These are phyloP conservation scores for Portunus trituberculatus DNA, from an alignment of 1,140 invertebrate genomes.

Conservation along the genomic window DNA sequence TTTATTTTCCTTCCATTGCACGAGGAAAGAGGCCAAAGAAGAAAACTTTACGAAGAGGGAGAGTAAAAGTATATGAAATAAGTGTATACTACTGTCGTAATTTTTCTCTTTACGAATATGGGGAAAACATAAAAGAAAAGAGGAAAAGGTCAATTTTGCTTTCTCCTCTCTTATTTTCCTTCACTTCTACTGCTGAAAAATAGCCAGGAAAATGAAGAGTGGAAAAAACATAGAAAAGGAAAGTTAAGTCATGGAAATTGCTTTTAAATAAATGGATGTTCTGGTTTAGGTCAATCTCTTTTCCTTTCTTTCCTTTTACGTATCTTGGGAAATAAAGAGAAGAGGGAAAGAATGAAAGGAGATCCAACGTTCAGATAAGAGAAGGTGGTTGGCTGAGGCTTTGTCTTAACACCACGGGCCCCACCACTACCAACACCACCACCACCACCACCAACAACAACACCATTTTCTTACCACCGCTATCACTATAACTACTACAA, in stretches of 20 bases:
- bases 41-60: no score
- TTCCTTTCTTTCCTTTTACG: neutral
- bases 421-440: neutral
- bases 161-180: neutral
- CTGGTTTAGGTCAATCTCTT: no score
- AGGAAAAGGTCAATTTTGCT: neutral
- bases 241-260: neutral
- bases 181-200: neutral
- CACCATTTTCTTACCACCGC: no score
- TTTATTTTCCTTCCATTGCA: no score
- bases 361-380: neutral
- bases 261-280: no score
- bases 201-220: neutral
- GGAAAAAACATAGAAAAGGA: neutral
- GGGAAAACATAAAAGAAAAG: no score
- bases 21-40: no score
- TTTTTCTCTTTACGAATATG: no score
- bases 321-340: neutral
- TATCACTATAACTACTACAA: no score
- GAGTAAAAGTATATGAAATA: no score
- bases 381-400: neutral
- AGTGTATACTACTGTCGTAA: no score
- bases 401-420: neutral
- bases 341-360: neutral
- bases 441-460: neutral